Conservation (phyloP, 2,113 vertebrate species). For the Odontophorus gujanensis region DNA sequence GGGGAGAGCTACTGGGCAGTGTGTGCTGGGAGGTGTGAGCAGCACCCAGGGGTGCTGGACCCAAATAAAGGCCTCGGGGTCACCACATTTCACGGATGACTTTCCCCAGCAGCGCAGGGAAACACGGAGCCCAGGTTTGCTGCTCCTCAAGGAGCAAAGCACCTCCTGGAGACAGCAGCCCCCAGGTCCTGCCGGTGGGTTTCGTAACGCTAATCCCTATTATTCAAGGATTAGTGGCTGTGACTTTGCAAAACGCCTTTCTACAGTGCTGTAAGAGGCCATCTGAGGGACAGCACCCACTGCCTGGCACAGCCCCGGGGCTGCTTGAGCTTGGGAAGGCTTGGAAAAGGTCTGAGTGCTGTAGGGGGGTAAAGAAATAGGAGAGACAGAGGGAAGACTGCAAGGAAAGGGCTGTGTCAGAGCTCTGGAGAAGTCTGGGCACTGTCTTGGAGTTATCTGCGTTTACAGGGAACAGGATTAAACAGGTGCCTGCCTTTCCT, state of each 20-base stretch:
- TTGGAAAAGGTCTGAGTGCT: background rate
- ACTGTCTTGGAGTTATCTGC: slow-evolving; percentile 18
- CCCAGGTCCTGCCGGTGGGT: background rate
- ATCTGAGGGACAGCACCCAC: background rate
- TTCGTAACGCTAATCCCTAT: slow-evolving; percentile 60
- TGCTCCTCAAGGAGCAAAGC: background rate
- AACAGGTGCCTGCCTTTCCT: slow-evolving; percentile 58
- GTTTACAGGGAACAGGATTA: slow-evolving; percentile 44
- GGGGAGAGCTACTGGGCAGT: background rate
- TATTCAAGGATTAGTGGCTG: slow-evolving; percentile 52
- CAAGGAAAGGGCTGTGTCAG: background rate
- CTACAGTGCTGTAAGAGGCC: background rate
- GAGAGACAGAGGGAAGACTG: background rate
- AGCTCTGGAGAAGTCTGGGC: background rate
- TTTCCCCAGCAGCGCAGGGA: accelerated
- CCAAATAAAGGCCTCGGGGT: background rate
- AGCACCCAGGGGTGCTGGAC: background rate
- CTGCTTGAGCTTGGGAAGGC: accelerated
- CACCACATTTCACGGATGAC: background rate
- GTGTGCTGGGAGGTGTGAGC: background rate
- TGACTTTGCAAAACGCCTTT: slow-evolving; percentile 49
- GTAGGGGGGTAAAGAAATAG: accelerated
- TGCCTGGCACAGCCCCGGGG: accelerated
- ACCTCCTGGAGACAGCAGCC: background rate
- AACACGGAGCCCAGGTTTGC: accelerated